Base-by-base conservation (phyloP, 2,113 vertebrate species). In the Malurus elegans region DNA sequence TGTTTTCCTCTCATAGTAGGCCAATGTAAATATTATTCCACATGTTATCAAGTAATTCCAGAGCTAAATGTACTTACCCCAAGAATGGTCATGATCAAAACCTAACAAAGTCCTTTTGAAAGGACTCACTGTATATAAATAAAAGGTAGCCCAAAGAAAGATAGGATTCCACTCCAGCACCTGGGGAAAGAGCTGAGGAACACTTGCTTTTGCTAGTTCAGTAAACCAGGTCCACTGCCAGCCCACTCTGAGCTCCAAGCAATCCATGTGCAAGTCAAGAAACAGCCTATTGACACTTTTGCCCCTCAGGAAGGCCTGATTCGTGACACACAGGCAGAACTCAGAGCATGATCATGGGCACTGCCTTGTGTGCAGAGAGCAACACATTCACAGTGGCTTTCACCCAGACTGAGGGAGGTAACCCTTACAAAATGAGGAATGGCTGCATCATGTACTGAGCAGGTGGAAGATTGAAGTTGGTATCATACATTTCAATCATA, bases 1-100 rank as follows among this genome's bases (percentile, higher is more conserved):
- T 96, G 84, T 96, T 96, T 97, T 97, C 75, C 92, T 96, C 93
- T 96, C 75, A 94, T 94, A 91, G 81, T 7, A 92, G 65, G 88
- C 96, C 96, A 97, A 96, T 44, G 66, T 94, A 97, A 97, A 97
- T 97, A 97, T 97, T 97, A 96, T 97, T 96, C 88, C 96, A 97
- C 94, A 91, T 97, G 96, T 94, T 97, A 97, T 97, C 97, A 96
- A 97, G 93, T 96, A 94, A 97, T 97, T 97, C 90, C 60, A 88
- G 97, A 97, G 80, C 75, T 94, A 94, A 95, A 96, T 70, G 69
- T 93, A 90, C 91, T 97, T 84, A 79, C 58, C n/a, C 92, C 74
- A 91, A 95, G 82, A 95, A 96, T 51, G 45, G 75, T 75, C 86
- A 61, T 80, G 90, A 97, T 94, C 90, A 93, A 96, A 96, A 96